Base-by-base conservation (phyloP, 2,113 vertebrate genomes). In the Tragelaphus scriptus region DNA sequence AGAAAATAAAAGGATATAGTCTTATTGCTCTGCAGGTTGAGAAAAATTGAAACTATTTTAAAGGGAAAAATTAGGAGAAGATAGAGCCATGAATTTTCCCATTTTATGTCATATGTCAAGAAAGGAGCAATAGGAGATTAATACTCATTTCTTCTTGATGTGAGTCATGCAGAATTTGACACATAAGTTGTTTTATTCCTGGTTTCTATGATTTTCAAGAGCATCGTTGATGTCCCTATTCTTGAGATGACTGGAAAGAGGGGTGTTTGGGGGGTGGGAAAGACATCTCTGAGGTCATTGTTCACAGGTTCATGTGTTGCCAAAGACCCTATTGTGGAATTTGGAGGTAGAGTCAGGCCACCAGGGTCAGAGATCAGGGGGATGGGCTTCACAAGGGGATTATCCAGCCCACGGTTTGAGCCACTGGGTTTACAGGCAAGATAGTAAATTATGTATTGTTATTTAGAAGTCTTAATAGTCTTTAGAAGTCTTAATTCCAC, bases 201-300 rank as follows among this genome's bases (percentile, higher is more conserved):
- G 3, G 8, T 7, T 77, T 87, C 16, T 65, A 3, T 30, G 16
- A 17, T 55, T n/a, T 84, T 58, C 15, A 47, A 28, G 47, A 85
- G 26, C n/a, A 4, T 53, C 36, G 0, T 4, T 55, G 25, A 26
- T 26, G 14, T 53, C 5, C 53, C 0, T 71, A 15, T 11, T 14
- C 1, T 63, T 23, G 6, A 30, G 40, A 17, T 7, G 11, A 26
- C 40, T 12, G 23, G 12, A 44, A 16, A 30, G 7, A n/a, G 16
- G 1, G 2, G 5, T 3, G 1, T n/a, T 25, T 2, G 1, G 0
- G 0, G 44, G 1, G 13, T 3, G 32, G 9, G 26, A n/a, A 26
- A 84, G 3, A 30, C 3, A 1, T 1, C 23, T 40, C 32, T 36
- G 23, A 15, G 6, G 9, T n/a, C 28, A 13, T 59, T 0, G 7